A percentile compares a stretch with the other conserved stretches of the same genome.
phyloP scores from a whole-genome alignment of 2,113 vertebrate species.

The Limanda limanda region DNA sequence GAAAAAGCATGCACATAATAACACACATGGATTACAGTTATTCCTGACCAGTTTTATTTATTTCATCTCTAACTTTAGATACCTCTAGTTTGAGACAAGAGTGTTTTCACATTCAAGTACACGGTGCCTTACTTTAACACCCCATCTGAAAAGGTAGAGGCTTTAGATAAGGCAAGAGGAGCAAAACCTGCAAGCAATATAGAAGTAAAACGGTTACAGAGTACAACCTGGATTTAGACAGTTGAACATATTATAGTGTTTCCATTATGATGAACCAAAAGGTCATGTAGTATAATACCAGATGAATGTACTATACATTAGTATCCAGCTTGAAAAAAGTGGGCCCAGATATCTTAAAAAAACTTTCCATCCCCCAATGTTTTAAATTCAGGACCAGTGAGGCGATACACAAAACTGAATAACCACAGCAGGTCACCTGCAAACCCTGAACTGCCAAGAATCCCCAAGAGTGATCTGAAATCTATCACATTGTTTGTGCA shows the following conservation, averaged over 20 bases:
- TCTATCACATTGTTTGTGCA: constrained; percentile 44
- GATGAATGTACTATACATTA: constrained; percentile 53
- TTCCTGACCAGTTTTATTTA: constrained; percentile 75
- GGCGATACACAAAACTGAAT: constrained; percentile 26
- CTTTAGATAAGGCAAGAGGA: constrained; percentile 73
- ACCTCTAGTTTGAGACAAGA: constrained; percentile 73
- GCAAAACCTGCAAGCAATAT: constrained; percentile 71
- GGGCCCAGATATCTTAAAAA: constrained; percentile 8
- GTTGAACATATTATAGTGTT: constrained; percentile 53
- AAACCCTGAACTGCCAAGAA: constrained; percentile 28
- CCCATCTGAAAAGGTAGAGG: constrained; percentile 66
- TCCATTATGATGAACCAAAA: constrained; percentile 38
- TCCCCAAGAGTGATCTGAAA: constrained; percentile 32
- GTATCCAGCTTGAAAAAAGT: constrained; percentile 48
- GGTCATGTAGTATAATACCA: constrained; percentile 51
- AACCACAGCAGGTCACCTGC: constrained; percentile 17
- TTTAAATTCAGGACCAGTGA: constrained; percentile 28
- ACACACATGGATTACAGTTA: constrained; percentile 47
- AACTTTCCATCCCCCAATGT: neutral
- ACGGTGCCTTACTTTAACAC: constrained; percentile 63
- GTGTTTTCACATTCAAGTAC: constrained; percentile 81
- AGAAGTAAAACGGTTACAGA: constrained; percentile 70
- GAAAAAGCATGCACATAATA: constrained; percentile 28
- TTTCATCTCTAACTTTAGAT: constrained; percentile 70
- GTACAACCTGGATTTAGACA: constrained; percentile 68